phyloP scores from a whole-genome alignment of 2,888 invertebrate genomes.

The Lepidochitona cinerea region DNA sequence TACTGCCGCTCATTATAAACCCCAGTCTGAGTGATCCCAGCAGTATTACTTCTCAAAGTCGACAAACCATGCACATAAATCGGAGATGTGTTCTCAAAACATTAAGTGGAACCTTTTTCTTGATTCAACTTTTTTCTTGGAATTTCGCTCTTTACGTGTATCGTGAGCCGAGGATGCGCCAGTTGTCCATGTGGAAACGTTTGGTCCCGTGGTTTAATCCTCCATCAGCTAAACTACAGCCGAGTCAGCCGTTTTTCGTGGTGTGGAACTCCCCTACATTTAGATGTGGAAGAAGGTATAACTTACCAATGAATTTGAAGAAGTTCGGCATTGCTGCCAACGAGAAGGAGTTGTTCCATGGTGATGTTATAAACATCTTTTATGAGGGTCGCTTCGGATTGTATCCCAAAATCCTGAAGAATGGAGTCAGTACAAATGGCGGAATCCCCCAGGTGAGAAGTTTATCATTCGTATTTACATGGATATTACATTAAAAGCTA shows the following conservation, averaged over 20 bases:
- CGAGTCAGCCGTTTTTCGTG: not conserved
- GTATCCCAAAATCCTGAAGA: constrained; percentile 22
- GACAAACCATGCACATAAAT: no score
- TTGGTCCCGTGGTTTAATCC: not conserved
- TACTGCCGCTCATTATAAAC: no score
- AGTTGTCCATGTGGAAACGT: not conserved
- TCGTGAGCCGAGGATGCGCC: not conserved
- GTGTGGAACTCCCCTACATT: constrained; percentile 2
- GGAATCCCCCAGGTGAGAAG: constrained; percentile 44
- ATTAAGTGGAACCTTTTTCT: no score
- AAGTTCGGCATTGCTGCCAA: constrained; percentile 53
- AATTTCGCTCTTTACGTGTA: no score
- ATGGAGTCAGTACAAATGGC: constrained; percentile 23
- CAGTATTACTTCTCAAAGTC: no score
- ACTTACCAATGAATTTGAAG: constrained; percentile 41
- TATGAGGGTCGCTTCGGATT: constrained; percentile 32
- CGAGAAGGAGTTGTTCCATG: constrained; percentile 38
- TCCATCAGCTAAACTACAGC: not conserved
- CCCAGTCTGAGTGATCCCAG: no score
- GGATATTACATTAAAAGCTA: no score
- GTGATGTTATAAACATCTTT: constrained; percentile 48
- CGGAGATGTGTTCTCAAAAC: no score
- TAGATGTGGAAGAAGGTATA: constrained; percentile 16
- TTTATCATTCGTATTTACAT: not conserved
- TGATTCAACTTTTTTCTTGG: no score